phyloP scores from a whole-genome alignment of 2,797 vertebrate genomes.

The Clarias fuscus region DNA sequence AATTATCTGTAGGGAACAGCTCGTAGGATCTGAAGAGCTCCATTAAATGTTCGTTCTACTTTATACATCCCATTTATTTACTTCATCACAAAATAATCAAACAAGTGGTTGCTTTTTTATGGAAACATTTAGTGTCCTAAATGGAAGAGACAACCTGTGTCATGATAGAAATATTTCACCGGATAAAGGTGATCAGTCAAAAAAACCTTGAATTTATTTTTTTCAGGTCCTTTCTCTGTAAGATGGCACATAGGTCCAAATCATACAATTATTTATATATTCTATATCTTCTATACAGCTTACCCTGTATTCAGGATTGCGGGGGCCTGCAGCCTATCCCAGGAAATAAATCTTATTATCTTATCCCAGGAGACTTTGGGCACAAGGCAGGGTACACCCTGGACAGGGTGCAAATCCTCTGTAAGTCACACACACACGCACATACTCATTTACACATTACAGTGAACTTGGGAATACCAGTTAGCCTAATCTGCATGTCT shows the following conservation, averaged over 20 bases:
- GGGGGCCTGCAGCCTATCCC: too few relatives aligned
- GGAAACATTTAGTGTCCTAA: not conserved
- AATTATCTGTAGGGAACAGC: constrained; percentile 58
- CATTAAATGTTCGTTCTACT: not conserved
- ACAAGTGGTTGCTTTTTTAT: not conserved
- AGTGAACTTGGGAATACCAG: too few relatives aligned
- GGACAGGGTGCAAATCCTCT: too few relatives aligned
- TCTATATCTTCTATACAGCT: too few relatives aligned
- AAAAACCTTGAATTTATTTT: constrained; percentile 1
- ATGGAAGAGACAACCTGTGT: not conserved
- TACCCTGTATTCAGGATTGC: too few relatives aligned
- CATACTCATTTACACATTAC: too few relatives aligned
- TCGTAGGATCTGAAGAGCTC: not conserved
- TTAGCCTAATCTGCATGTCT: too few relatives aligned
- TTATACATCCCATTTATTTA: not conserved
- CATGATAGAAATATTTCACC: not conserved
- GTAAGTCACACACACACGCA: too few relatives aligned
- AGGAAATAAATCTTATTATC: too few relatives aligned
- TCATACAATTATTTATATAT: not conserved
- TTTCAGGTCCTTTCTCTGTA: not conserved
- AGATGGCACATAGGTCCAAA: not conserved
- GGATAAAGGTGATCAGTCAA: not conserved
- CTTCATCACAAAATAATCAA: not conserved
- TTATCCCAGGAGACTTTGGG: too few relatives aligned
- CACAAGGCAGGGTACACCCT: too few relatives aligned